Evolutionary conservation across 2,888 invertebrate species (phyloP).

Genomic region (Amphipyra berbera): DNA sequence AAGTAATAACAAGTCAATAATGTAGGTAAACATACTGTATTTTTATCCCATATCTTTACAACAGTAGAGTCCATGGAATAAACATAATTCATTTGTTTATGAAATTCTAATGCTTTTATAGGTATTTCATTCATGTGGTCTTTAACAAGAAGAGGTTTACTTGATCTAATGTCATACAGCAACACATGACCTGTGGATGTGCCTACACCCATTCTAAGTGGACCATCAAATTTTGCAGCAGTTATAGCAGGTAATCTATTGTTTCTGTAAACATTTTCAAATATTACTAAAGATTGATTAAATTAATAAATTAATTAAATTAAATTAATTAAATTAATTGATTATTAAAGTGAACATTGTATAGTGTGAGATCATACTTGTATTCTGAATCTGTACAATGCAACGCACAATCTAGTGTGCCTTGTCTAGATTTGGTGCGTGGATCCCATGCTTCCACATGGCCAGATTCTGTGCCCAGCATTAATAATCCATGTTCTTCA

Average conservation of each 20-base stretch:
- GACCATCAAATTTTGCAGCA: slow-evolving; percentile 94
- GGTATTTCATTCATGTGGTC: slow-evolving; percentile 98
- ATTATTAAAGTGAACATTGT: too few relatives aligned
- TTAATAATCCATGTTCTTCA: slow-evolving; percentile 95
- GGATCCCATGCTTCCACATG: slow-evolving; percentile 99
- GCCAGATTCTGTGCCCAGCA: slow-evolving; percentile 97
- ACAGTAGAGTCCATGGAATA: slow-evolving; percentile 97
- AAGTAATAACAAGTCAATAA: background rate
- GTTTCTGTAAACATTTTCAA: slow-evolving; percentile 84
- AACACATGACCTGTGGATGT: slow-evolving; percentile 98
- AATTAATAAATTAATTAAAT: too few relatives aligned
- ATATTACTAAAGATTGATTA: slow-evolving; percentile 5
- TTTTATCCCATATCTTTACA: slow-evolving; percentile 97
- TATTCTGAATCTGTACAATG: slow-evolving; percentile 89
- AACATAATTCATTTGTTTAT: slow-evolving; percentile 94
- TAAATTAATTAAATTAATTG: too few relatives aligned
- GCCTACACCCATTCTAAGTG: slow-evolving; percentile 95
- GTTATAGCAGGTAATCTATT: slow-evolving; percentile 93
- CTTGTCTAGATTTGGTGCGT: slow-evolving; percentile 93
- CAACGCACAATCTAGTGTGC: slow-evolving; percentile 95
- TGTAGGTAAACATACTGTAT: slow-evolving; percentile 90
- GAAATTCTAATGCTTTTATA: slow-evolving; percentile 96
- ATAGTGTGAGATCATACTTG: slow-evolving; percentile 65
- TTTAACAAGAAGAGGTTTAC: slow-evolving; percentile 96
- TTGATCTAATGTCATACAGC: slow-evolving; percentile 98